These are phyloP conservation scores for Conger conger DNA, from an alignment of 2,113 vertebrate genomes.

Conservation along the genomic window DNA sequence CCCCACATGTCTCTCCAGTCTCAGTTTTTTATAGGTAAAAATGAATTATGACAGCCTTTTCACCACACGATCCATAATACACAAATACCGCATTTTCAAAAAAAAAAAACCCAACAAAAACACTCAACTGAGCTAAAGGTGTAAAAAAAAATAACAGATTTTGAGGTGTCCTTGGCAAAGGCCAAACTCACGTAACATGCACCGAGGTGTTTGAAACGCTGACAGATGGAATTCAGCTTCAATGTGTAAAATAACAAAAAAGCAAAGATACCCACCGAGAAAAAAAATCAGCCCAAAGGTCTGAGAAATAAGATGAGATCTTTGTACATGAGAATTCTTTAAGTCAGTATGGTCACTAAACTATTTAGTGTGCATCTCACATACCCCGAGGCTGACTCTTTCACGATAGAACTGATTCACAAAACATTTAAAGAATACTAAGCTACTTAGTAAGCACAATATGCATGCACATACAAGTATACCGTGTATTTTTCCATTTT, in stretches of 20 bases:
- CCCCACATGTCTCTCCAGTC: no score
- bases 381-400: background rate
- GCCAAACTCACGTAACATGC: background rate
- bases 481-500: background rate
- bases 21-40: no score
- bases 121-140: background rate
- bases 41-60: no score
- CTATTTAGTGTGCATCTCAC: constrained; percentile 9
- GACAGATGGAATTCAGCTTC: background rate
- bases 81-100: background rate
- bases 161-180: background rate
- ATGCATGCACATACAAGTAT: no score
- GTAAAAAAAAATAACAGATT: background rate
- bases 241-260: background rate
- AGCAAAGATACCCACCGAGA: background rate
- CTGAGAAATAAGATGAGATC: background rate
- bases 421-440: background rate
- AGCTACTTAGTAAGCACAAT: background rate
- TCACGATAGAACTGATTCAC: background rate
- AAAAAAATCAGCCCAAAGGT: background rate
- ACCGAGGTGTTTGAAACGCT: background rate
- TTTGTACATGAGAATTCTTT: background rate
- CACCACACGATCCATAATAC: background rate
- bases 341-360: background rate
- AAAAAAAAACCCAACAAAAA: background rate